phyloP scores from a whole-genome alignment of 2,888 invertebrate species.

The Kuschelorhynchus macadamiae region DNA sequence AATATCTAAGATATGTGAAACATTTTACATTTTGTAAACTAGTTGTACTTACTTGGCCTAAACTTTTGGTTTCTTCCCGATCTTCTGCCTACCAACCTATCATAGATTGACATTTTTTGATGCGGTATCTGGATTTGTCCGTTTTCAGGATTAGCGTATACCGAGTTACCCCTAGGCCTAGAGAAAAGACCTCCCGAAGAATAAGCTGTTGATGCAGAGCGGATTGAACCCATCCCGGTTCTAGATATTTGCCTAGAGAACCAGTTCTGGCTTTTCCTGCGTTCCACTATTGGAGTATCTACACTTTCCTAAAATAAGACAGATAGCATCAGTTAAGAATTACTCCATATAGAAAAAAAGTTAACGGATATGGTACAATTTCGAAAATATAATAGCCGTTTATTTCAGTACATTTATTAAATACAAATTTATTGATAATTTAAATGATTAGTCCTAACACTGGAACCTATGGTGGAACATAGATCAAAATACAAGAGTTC shows the following conservation, averaged over 20 bases:
- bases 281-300: slow-evolving; percentile 88
- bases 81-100: slow-evolving; percentile 85
- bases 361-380: too few relatives aligned
- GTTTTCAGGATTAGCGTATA: slow-evolving; percentile 73
- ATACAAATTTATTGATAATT: too few relatives aligned
- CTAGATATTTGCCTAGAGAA: slow-evolving; percentile 87
- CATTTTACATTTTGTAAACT: neutral
- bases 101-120: slow-evolving; percentile 86
- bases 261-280: slow-evolving; percentile 85
- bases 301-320: slow-evolving; percentile 82
- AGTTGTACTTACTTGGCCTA: slow-evolving; percentile 52
- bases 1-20: too few relatives aligned
- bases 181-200: slow-evolving; percentile 85
- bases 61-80: slow-evolving; percentile 74
- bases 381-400: too few relatives aligned
- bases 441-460: too few relatives aligned
- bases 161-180: slow-evolving; percentile 84
- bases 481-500: too few relatives aligned
- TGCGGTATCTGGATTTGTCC: slow-evolving; percentile 71
- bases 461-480: too few relatives aligned
- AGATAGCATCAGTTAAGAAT: neutral
- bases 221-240: slow-evolving; percentile 87
- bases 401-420: too few relatives aligned
- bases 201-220: slow-evolving; percentile 89
- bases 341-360: too few relatives aligned